Base-by-base conservation (phyloP, 2,113 vertebrate genomes). In the Malurus cyaneus region DNA sequence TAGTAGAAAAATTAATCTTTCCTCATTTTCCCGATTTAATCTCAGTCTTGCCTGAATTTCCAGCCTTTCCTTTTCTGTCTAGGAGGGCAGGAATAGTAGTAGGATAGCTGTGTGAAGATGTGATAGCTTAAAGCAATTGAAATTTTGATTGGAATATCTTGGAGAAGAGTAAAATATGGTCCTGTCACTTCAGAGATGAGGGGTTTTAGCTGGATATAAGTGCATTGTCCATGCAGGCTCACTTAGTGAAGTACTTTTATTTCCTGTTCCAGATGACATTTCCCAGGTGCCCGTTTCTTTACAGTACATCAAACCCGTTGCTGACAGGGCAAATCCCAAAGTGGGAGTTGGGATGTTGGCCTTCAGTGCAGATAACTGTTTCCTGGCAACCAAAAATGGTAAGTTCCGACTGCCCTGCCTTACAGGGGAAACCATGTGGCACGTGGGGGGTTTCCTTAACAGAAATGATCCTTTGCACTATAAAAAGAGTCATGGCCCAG, bases 341-440 rank as follows among this genome's bases (percentile, higher is more conserved):
- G 98, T 99, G 9, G 99, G 99, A 15, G 50, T 99, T 8, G 99
- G 98, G 46, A 95, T 97, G 64, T 52, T 99, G 97, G 98, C 98
- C 10, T 99, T 99, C 95, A 99, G 99, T 92, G 85, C 98, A 2
- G 98, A 99, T 97, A 99, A 98, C 95, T 98, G 97, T 92, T 99
- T 99, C 97, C 96, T 99, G 79, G 99, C 99, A 34, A 99, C 99
- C 10, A 98, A 97, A 96, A 99, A 99, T 3, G 99, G 99, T 99
- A 19, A 96, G 98, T 96, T 82, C 50, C 4, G 8, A 1, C 31
- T 32, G 64, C 19, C 34, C 80, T 26, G 2, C 29, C 10, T 44
- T 9, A 12, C 32, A 74, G 83, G 49, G 54, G 56, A 71, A 88
- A 47, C 34, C 31, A 79, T 14, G 0, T 26, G 41, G 24, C 28